Evolutionary conservation across 2,888 invertebrate species (phyloP).

Genomic region (Limnephilus auricula): DNA sequence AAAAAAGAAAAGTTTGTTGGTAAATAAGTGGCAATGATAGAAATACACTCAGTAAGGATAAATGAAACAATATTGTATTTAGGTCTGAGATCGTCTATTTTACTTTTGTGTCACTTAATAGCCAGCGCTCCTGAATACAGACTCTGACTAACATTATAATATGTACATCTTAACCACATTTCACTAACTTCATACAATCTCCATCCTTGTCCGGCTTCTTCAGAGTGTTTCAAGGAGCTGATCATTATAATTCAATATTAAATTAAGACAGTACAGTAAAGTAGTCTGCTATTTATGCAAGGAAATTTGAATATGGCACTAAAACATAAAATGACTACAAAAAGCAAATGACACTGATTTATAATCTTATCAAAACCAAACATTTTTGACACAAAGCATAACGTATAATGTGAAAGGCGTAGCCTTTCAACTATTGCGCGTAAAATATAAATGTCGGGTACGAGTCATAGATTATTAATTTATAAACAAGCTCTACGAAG

Average conservation of each 20-base stretch:
- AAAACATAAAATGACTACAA: conserved; percentile 41
- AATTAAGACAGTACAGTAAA: neutral
- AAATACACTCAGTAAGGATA: neutral
- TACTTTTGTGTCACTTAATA: neutral
- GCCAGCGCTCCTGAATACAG: neutral
- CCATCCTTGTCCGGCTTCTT: neutral
- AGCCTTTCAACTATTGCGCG: neutral
- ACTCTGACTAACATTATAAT: conserved; percentile 17
- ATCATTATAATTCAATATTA: neutral
- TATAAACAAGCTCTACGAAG: conserved; percentile 24
- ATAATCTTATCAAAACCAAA: conserved; percentile 22
- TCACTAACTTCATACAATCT: conserved; percentile 6
- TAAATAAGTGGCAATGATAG: neutral
- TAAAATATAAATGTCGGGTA: neutral
- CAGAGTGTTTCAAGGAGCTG: neutral
- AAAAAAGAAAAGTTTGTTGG: no score
- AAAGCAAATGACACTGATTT: conserved; percentile 45
- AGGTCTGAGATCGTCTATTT: conserved; percentile 38
- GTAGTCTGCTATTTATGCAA: neutral
- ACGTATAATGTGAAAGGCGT: neutral
- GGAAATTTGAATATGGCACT: conserved; percentile 43
- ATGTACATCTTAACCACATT: conserved; percentile 26
- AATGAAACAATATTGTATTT: conserved; percentile 5
- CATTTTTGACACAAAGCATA: conserved; percentile 24
- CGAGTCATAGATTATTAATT: neutral